A percentile compares a stretch with the other conserved stretches of the same genome.
phyloP scores from a whole-genome alignment of 1,140 invertebrate species.

The Drosophila erecta region DNA sequence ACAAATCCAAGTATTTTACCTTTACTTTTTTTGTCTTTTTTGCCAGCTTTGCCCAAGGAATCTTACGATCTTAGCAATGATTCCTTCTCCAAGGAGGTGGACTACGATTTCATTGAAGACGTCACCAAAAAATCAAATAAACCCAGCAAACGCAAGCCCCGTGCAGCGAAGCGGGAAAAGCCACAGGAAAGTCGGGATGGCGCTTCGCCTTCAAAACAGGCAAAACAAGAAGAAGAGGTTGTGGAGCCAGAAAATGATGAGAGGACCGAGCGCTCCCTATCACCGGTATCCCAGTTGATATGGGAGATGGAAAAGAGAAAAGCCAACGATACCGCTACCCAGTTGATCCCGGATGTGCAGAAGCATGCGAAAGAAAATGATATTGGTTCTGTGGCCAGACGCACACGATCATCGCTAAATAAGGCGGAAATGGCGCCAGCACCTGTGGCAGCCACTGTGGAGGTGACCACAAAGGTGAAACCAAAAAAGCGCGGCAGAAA shows the following conservation, averaged over 20 bases:
- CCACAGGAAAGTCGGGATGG: neutral
- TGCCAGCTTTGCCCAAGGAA: conserved; percentile 32
- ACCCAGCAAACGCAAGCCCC: conserved; percentile 11
- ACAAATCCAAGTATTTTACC: neutral
- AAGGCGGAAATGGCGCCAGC: neutral
- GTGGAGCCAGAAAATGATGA: neutral
- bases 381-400: conserved; percentile 46
- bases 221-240: neutral
- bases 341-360: conserved; percentile 65
- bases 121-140: conserved; percentile 26
- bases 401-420: conserved; percentile 48
- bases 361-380: neutral
- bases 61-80: conserved; percentile 2
- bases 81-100: conserved; percentile 31
- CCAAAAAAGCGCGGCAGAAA: conserved; percentile 4
- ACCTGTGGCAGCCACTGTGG: neutral
- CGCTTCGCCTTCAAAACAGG: conserved; percentile 3
- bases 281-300: conserved; percentile 56
- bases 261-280: neutral
- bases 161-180: neutral
- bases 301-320: conserved; percentile 45
- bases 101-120: conserved; percentile 47
- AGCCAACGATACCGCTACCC: too few species aligned
- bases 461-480: neutral
- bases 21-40: neutral